Conservation (phyloP, 2,113 vertebrate genomes). For the Rhombomys opimus region DNA sequence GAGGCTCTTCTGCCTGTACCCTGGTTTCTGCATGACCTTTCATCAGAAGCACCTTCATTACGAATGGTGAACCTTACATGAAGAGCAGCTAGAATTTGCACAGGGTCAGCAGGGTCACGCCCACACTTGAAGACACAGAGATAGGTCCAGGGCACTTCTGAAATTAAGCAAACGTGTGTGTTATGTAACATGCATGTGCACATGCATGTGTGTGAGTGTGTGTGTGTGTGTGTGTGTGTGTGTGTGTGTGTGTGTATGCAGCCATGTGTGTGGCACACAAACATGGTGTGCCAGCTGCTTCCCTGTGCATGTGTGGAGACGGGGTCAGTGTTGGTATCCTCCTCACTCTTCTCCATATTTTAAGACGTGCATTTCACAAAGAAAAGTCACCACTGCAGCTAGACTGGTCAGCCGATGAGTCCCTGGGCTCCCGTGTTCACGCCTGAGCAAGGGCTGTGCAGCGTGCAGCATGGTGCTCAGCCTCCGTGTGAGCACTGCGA, state of each 20-base stretch:
- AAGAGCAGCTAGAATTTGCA: neutral
- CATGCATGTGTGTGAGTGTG: neutral
- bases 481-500: neutral
- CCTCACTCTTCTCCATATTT: neutral
- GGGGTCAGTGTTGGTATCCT: too few species aligned
- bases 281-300: neutral
- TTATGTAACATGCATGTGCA: neutral
- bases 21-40: neutral
- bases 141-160: neutral
- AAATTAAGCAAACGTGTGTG: neutral
- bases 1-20: neutral
- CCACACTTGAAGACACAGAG: too few species aligned
- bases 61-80: neutral
- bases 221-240: neutral
- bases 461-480: fast-evolving
- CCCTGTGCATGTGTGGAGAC: neutral
- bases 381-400: neutral
- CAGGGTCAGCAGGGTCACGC: fast-evolving
- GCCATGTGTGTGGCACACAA: neutral
- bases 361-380: neutral
- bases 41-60: neutral
- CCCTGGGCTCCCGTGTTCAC: neutral
- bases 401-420: neutral
- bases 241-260: neutral
- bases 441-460: too few species aligned